Evolutionary conservation across 2,888 invertebrate genomes (phyloP).

Genomic region (Drosophila melanosoma): DNA sequence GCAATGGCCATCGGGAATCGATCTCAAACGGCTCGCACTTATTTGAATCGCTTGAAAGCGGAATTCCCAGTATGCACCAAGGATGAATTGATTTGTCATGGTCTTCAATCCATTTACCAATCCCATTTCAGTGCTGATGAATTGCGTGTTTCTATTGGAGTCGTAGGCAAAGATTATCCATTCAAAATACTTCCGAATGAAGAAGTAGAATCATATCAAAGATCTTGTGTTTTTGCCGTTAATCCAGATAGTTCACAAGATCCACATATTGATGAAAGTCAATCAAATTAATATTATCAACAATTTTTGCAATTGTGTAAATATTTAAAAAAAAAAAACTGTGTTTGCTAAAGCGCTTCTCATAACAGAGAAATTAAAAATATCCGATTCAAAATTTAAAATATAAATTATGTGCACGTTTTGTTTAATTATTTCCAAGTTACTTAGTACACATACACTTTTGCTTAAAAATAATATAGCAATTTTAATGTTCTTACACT

Average conservation of each 20-base stretch:
- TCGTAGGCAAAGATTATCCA: constrained; percentile 93
- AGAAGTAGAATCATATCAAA: constrained; percentile 85
- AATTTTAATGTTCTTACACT: neutral
- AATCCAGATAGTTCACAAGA: neutral
- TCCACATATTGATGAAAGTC: neutral
- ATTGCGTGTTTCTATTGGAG: constrained; percentile 92
- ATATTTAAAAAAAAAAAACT: neutral
- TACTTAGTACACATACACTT: neutral
- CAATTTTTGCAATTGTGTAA: neutral
- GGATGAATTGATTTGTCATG: constrained; percentile 96
- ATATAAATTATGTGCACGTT: neutral
- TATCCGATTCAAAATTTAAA: neutral
- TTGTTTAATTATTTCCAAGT: neutral
- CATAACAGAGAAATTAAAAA: neutral
- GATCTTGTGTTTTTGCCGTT: neutral
- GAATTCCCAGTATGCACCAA: constrained; percentile 89
- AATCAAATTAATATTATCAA: neutral
- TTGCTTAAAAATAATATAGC: neutral
- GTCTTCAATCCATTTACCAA: constrained; percentile 95
- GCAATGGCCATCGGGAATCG: constrained; percentile 99
- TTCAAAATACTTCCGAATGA: constrained; percentile 93
- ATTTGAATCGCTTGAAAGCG: constrained; percentile 95
- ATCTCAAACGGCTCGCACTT: constrained; percentile 99
- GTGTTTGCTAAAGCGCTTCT: neutral
- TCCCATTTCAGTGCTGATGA: constrained; percentile 96